These are phyloP conservation scores for Lasioglossum baleicum DNA, from an alignment of 1,140 invertebrate genomes.

Conservation along the genomic window DNA sequence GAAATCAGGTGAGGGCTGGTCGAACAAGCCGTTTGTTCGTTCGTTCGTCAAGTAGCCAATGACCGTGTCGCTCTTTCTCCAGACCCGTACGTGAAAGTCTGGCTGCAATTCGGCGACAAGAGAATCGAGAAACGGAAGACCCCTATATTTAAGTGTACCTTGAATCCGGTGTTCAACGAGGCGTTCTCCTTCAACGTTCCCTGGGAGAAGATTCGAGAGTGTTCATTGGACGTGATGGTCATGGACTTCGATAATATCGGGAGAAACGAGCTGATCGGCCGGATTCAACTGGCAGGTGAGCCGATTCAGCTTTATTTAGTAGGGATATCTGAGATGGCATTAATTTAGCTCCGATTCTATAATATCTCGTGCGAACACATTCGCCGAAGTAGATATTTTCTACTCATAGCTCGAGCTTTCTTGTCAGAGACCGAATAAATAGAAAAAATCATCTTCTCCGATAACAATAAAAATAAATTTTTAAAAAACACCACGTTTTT, in stretches of 20 bases:
- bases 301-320: background rate
- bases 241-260: constrained; percentile 98
- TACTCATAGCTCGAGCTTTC: too few species aligned
- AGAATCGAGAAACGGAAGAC: constrained; percentile 97
- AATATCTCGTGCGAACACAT: too few species aligned
- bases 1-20: constrained; percentile 87
- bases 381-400: too few species aligned
- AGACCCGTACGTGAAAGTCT: constrained; percentile 98
- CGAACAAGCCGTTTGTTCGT: too few species aligned
- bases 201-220: constrained; percentile 96
- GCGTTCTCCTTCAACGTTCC: constrained; percentile 95
- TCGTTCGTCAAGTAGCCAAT: background rate
- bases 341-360: too few species aligned
- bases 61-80: constrained; percentile 55
- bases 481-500: too few species aligned
- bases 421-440: too few species aligned
- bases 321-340: too few species aligned
- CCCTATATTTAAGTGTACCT: constrained; percentile 95
- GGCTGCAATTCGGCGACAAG: constrained; percentile 96
- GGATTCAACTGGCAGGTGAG: constrained; percentile 91
- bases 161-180: constrained; percentile 96
- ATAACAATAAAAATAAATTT: too few species aligned
- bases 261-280: constrained; percentile 94
- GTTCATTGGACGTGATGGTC: constrained; percentile 94
- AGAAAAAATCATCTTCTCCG: too few species aligned